These are phyloP conservation scores for Orius laevigatus DNA, from an alignment of 1,140 invertebrate genomes.

Conservation along the genomic window DNA sequence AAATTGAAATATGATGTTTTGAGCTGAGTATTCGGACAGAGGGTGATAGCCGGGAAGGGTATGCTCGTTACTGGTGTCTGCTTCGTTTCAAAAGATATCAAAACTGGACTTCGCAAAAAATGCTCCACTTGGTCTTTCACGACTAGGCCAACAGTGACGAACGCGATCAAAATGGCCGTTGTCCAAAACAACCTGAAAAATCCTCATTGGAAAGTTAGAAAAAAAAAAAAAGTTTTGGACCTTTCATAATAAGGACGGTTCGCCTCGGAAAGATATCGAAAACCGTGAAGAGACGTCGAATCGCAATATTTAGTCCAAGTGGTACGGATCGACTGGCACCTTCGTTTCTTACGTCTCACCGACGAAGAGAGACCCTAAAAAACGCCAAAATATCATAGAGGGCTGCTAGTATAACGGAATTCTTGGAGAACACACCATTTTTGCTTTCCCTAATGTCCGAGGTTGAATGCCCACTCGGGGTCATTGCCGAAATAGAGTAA, in stretches of 20 bases:
- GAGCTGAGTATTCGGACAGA: conserved; percentile 12
- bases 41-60: conserved; percentile 15
- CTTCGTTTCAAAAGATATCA: conserved; percentile 14
- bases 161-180: conserved; percentile 5
- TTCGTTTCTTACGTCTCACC: neutral
- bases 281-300: conserved; percentile 4
- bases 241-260: conserved; percentile 5
- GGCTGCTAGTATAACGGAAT: neutral
- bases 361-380: neutral
- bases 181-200: conserved; percentile 15
- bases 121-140: conserved; percentile 2
- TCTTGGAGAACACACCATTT: neutral
- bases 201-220: neutral
- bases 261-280: conserved; percentile 7
- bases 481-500: too few species aligned
- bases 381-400: neutral
- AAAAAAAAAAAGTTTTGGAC: neutral
- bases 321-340: neutral
- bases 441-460: too few species aligned
- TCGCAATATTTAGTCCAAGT: conserved; percentile 4
- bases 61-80: conserved; percentile 8
- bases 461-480: too few species aligned
- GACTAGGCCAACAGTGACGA: neutral
- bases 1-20: neutral
- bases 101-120: conserved; percentile 6